A percentile compares a stretch with the other conserved stretches of the same genome.
Evolutionary conservation across 2,888 invertebrate genomes (phyloP).

Genomic region (Tyria jacobaeae): DNA sequence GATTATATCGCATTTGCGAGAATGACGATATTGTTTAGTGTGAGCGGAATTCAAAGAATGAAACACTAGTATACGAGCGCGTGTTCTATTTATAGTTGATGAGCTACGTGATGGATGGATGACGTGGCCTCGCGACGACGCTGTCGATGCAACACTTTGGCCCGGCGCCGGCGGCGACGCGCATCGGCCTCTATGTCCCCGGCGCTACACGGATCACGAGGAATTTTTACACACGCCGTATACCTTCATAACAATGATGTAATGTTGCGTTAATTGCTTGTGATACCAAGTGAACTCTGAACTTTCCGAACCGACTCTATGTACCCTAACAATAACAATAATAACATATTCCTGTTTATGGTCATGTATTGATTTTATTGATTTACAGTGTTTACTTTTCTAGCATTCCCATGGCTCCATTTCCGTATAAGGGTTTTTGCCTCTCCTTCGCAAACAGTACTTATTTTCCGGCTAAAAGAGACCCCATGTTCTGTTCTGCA

Average conservation of each 20-base stretch:
- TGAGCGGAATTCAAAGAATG: conserved; percentile 78
- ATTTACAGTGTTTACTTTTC: too few relatives aligned
- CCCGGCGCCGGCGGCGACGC: conserved; percentile 49
- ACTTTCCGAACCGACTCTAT: background rate
- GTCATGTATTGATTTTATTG: too few relatives aligned
- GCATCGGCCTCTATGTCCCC: conserved; percentile 28
- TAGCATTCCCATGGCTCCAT: too few relatives aligned
- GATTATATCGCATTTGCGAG: conserved; percentile 52
- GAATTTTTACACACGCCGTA: conserved; percentile 36
- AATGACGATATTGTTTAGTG: conserved; percentile 73
- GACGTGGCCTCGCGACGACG: conserved; percentile 74
- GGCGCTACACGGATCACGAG: conserved; percentile 59
- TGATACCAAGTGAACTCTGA: background rate
- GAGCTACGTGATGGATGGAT: conserved; percentile 81
- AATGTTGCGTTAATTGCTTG: background rate
- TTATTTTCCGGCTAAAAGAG: too few relatives aligned
- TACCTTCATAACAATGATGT: conserved; percentile 1
- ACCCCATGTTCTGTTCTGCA: too few relatives aligned
- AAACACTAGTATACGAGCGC: conserved; percentile 60
- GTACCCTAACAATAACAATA: background rate
- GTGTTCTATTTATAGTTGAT: conserved; percentile 78
- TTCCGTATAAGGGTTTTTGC: too few relatives aligned
- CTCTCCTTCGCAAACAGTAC: too few relatives aligned
- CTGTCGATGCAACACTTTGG: conserved; percentile 55
- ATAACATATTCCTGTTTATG: too few relatives aligned